Evolutionary conservation across 2,888 invertebrate species (phyloP).

Genomic region (Pandemis cinnamomeana): DNA sequence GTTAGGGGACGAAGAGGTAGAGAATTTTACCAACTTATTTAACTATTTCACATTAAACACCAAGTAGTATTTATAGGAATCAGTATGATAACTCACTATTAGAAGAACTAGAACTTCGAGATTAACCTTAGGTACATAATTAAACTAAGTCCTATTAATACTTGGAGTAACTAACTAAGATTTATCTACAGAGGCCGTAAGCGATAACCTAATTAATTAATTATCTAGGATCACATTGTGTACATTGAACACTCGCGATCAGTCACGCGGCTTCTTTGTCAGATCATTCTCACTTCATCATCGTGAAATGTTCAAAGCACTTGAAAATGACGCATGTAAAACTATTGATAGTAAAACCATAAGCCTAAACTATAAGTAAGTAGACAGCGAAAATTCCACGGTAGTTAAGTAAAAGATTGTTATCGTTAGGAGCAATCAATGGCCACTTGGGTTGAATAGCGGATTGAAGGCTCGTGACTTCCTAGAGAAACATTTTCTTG

Average conservation of each 20-base stretch:
- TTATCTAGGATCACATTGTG: neutral
- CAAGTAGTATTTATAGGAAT: too few species aligned
- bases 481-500: constrained; percentile 70
- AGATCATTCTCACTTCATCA: constrained; percentile 17
- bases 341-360: constrained; percentile 16
- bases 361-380: constrained; percentile 14
- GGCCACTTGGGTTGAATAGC: constrained; percentile 59
- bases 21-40: too few species aligned
- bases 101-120: too few species aligned
- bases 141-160: too few species aligned
- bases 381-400: constrained; percentile 37
- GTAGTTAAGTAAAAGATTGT: constrained; percentile 38
- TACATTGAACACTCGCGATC: constrained; percentile 2
- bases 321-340: constrained; percentile 1
- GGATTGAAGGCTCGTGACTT: constrained; percentile 71
- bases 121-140: too few species aligned
- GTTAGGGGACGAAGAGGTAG: too few species aligned
- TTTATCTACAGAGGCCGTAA: neutral
- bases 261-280: neutral
- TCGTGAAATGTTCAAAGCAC: neutral
- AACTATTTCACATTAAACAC: too few species aligned
- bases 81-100: too few species aligned
- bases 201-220: constrained; percentile 25
- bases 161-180: neutral
- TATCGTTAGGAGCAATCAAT: constrained; percentile 57